phyloP scores from a whole-genome alignment of 2,113 vertebrate genomes.

The Colius striatus region DNA sequence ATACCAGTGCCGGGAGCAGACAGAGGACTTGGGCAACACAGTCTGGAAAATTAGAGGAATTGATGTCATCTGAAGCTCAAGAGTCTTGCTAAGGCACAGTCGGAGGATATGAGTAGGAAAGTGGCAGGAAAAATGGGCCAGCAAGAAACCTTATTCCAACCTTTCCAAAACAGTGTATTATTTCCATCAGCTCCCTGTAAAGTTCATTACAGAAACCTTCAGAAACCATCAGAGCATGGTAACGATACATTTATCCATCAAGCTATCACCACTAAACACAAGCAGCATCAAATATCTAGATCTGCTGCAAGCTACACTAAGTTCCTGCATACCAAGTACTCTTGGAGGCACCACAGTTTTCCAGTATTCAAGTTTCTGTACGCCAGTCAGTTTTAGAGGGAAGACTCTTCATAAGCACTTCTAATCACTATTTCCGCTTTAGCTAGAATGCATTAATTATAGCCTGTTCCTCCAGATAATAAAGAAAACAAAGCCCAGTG shows the following conservation, averaged over 20 bases:
- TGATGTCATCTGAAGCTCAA: background rate
- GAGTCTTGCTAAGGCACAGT: background rate
- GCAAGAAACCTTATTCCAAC: slow-evolving; percentile 8
- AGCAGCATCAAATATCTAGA: background rate
- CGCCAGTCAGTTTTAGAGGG: background rate
- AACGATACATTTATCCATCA: background rate
- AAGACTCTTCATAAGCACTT: slow-evolving; percentile 1
- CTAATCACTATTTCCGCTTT: slow-evolving; percentile 43
- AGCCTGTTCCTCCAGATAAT: slow-evolving; percentile 14
- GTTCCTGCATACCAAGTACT: background rate
- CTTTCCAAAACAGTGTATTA: slow-evolving; percentile 27
- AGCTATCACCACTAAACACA: background rate
- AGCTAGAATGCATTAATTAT: slow-evolving; percentile 13
- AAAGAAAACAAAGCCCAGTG: slow-evolving; percentile 34
- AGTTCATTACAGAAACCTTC: background rate
- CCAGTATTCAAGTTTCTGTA: background rate
- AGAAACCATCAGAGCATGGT: background rate
- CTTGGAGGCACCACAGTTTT: background rate
- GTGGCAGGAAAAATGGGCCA: slow-evolving; percentile 8
- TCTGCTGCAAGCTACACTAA: background rate
- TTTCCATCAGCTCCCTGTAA: background rate
- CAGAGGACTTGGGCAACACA: background rate
- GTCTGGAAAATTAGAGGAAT: background rate
- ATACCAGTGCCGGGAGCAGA: background rate
- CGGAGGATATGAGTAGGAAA: background rate